Percentiles rank a stretch among this genome's conserved stretches.
phyloP scores from a whole-genome alignment of 2,113 vertebrate genomes.

The Menura novaehollandiae region DNA sequence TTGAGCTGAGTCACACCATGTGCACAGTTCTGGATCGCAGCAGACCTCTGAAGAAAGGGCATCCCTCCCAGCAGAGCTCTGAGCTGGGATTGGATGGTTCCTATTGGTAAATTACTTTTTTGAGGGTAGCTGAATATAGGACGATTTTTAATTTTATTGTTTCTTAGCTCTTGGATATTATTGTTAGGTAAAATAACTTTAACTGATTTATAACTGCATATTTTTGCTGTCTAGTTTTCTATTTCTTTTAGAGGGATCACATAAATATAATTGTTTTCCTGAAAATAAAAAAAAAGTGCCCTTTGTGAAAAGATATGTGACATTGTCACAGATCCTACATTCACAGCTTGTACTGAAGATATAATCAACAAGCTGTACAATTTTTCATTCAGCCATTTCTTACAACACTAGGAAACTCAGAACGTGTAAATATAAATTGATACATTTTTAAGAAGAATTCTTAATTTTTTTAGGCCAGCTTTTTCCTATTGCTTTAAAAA shows the following conservation, averaged over 20 bases:
- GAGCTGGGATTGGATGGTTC: background rate
- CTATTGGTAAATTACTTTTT: background rate
- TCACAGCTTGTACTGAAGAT: background rate
- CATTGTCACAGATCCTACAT: background rate
- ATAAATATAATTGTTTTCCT: background rate
- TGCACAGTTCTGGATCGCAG: background rate
- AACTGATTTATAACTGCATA: background rate
- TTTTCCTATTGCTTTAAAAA: background rate
- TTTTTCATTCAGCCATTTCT: background rate
- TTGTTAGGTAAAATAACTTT: background rate
- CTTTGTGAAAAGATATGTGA: background rate
- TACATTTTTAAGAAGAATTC: background rate
- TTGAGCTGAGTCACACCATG: background rate
- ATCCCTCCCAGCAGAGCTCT: background rate
- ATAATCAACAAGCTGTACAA: background rate
- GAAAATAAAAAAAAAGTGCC: background rate
- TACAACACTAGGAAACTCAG: background rate
- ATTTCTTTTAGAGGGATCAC: background rate
- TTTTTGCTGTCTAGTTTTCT: background rate
- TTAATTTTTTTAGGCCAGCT: background rate
- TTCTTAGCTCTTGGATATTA: background rate
- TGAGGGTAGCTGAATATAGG: background rate
- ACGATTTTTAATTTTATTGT: background rate
- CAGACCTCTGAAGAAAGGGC: background rate
- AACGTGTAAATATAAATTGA: background rate